Evolutionary conservation across 2,888 invertebrate species (phyloP).

Genomic region (Tupiocoris notatus): DNA sequence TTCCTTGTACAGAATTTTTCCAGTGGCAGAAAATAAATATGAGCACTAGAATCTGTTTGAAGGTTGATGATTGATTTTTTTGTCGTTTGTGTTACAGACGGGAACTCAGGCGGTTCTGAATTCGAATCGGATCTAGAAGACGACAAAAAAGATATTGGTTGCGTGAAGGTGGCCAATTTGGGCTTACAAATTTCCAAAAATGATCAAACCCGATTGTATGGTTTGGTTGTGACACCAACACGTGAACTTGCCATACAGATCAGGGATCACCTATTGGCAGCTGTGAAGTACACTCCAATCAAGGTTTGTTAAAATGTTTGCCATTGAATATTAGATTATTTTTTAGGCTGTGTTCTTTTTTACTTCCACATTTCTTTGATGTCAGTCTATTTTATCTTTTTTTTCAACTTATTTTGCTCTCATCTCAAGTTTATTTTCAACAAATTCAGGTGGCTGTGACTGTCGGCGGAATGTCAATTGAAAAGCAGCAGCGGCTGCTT

Average conservation of each 20-base stretch:
- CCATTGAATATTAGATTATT: no score
- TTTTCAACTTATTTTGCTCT: no score
- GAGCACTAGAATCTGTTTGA: no score
- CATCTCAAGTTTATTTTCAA: no score
- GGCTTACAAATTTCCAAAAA: neutral
- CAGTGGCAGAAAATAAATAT: no score
- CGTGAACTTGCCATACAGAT: conserved; percentile 95
- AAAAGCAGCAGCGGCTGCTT: conserved; percentile 89
- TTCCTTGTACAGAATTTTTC: no score
- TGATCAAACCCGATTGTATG: conserved; percentile 60
- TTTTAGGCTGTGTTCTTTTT: no score
- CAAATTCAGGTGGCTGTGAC: conserved; percentile 71
- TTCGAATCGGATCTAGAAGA: conserved; percentile 30
- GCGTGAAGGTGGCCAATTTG: conserved; percentile 36
- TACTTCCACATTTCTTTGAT: no score
- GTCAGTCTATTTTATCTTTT: no score
- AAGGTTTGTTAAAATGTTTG: no score
- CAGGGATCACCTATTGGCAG: conserved; percentile 75
- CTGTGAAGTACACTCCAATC: conserved; percentile 76
- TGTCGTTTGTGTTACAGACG: no score
- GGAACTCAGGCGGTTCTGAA: conserved; percentile 17
- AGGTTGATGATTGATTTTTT: no score
- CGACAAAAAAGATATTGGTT: conserved; percentile 11
- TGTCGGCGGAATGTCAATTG: conserved; percentile 90
- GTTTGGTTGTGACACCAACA: conserved; percentile 90